phyloP scores from a whole-genome alignment of 35 echinoderm and acorn worm species.

The Heliocidaris erythrogramma region DNA sequence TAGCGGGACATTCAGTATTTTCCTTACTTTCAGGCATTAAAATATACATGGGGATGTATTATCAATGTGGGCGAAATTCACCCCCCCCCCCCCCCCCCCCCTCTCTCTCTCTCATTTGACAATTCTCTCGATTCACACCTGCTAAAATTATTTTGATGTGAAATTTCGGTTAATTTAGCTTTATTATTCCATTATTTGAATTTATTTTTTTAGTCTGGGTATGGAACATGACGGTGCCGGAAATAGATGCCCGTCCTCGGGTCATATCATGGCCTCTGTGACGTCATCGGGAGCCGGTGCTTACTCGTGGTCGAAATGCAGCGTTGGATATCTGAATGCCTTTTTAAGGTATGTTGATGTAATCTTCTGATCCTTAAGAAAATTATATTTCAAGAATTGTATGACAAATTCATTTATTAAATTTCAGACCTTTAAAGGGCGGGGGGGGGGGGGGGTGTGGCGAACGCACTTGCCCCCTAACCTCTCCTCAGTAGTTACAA shows the following conservation, averaged over 20 bases:
- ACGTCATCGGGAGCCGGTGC: slow-evolving; percentile 30
- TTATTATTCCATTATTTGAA: no score
- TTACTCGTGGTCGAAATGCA: slow-evolving; percentile 6
- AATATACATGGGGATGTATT: background rate
- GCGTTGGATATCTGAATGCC: background rate
- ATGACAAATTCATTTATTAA: no score
- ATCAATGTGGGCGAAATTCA: background rate
- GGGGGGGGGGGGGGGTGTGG: no score
- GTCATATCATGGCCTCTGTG: slow-evolving; percentile 41
- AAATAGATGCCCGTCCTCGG: slow-evolving; percentile 35
- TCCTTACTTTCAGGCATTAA: background rate
- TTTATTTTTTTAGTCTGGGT: background rate
- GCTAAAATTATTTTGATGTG: no score
- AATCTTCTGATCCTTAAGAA: no score
- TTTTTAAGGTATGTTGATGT: background rate
- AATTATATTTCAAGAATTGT: no score
- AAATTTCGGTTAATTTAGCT: no score
- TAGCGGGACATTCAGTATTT: no score
- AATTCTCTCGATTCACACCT: background rate
- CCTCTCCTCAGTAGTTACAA: no score
- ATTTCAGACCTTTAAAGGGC: no score
- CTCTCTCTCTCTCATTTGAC: background rate
- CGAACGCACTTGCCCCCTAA: no score
- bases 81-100: background rate
- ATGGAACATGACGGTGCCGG: slow-evolving; percentile 31